Evolutionary conservation across 2,888 invertebrate genomes (phyloP).

Genomic region (Phanerotoma sp.): DNA sequence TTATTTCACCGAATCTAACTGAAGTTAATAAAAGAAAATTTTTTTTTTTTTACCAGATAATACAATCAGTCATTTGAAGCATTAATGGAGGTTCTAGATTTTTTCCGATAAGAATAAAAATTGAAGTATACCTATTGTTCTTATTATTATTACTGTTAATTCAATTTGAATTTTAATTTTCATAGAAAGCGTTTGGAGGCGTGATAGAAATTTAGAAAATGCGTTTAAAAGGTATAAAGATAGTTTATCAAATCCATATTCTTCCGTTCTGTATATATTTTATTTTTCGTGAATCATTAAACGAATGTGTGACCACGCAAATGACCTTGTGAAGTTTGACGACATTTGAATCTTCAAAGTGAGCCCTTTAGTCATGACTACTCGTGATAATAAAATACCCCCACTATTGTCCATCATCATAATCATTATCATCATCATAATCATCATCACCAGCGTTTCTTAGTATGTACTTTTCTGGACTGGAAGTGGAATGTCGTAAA

Average conservation of each 20-base stretch:
- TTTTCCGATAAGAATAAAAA: no score
- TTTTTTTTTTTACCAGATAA: no score
- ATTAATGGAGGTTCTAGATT: no score
- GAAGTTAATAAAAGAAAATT: no score
- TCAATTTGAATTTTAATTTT: neutral
- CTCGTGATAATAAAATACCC: neutral
- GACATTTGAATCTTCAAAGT: neutral
- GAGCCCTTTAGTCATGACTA: neutral
- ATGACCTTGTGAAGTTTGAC: neutral
- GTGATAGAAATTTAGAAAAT: neutral
- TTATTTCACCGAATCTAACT: no score
- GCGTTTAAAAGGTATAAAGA: neutral
- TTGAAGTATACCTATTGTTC: no score
- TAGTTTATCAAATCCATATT: constrained; percentile 5
- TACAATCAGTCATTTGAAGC: no score
- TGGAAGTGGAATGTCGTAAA: constrained; percentile 12
- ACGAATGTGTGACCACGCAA: neutral
- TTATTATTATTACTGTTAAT: neutral
- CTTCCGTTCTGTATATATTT: neutral
- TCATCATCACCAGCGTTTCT: no score
- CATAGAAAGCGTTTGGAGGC: neutral
- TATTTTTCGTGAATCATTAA: neutral
- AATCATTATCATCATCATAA: no score
- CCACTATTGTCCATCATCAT: no score
- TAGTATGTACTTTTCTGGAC: constrained; percentile 4